Conservation (phyloP, 2,113 vertebrate genomes). For the Cebus imitator region DNA sequence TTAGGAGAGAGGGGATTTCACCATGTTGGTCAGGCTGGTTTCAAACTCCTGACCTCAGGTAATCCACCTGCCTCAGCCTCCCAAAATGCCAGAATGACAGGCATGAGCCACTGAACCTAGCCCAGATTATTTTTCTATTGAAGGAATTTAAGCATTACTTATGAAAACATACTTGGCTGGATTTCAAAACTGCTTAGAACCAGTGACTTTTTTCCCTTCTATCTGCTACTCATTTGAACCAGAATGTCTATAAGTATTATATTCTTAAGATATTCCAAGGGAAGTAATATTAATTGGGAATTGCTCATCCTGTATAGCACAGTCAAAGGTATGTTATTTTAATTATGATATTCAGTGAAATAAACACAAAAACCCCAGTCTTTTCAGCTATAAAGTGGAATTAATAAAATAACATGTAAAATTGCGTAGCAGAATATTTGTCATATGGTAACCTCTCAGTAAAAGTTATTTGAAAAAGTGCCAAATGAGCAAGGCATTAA, state of each 20-base stretch:
- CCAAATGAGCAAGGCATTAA: slow-evolving; percentile 61
- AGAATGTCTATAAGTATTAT: not conserved
- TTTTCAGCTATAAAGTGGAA: not conserved
- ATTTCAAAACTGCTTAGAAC: not conserved
- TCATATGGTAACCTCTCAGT: not conserved
- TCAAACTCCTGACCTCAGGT: too few species aligned
- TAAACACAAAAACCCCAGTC: not conserved
- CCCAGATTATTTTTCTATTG: not conserved
- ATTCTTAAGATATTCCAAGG: not conserved
- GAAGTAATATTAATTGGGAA: not conserved
- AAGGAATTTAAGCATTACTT: not conserved
- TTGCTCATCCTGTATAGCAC: not conserved
- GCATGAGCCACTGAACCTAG: too few species aligned
- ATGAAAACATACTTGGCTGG: not conserved
- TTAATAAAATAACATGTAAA: not conserved
- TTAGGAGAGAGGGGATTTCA: too few species aligned
- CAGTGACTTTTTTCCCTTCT: not conserved
- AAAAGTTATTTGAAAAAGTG: slow-evolving; percentile 36
- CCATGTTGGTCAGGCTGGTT: too few species aligned
- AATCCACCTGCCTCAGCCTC: too few species aligned
- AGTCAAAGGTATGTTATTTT: not conserved
- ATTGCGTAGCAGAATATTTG: not conserved
- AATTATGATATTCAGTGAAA: not conserved
- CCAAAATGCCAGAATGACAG: too few species aligned
- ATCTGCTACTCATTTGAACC: not conserved